These are phyloP conservation scores for Echinops telfairi DNA, from an alignment of 2,113 vertebrate species.

Conservation along the genomic window DNA sequence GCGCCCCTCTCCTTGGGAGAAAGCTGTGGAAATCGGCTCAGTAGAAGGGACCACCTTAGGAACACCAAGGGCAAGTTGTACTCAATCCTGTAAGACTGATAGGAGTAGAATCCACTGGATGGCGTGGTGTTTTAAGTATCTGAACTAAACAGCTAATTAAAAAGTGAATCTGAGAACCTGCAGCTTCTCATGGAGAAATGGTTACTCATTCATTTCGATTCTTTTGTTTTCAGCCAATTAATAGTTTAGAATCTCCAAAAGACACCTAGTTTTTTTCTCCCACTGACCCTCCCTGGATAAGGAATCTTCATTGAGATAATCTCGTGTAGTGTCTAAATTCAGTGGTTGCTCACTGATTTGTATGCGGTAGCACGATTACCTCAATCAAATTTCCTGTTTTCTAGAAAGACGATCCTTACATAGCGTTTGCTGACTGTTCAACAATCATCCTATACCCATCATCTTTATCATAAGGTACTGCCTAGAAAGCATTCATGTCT, in stretches of 20 bases:
- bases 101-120: not conserved
- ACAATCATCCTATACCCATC: not conserved
- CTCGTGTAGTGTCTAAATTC: not conserved
- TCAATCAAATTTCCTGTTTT: not conserved
- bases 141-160: conserved; percentile 8
- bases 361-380: not conserved
- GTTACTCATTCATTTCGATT: not conserved
- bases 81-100: not conserved
- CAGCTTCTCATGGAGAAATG: not conserved
- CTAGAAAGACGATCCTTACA: not conserved
- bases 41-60: not conserved
- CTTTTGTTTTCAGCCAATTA: not conserved
- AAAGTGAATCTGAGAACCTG: not conserved
- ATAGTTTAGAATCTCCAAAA: not conserved
- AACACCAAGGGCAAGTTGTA: not conserved
- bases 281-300: not conserved
- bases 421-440: not conserved
- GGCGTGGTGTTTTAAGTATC: not conserved
- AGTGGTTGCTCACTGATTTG: not conserved
- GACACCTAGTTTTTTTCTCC: not conserved
- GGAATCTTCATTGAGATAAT: not conserved
- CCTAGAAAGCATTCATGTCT: not conserved
- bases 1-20: not conserved
- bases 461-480: not conserved
- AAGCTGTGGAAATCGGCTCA: not conserved